Base-by-base conservation (phyloP, 2,888 invertebrate species). In the Agrochola litura region DNA sequence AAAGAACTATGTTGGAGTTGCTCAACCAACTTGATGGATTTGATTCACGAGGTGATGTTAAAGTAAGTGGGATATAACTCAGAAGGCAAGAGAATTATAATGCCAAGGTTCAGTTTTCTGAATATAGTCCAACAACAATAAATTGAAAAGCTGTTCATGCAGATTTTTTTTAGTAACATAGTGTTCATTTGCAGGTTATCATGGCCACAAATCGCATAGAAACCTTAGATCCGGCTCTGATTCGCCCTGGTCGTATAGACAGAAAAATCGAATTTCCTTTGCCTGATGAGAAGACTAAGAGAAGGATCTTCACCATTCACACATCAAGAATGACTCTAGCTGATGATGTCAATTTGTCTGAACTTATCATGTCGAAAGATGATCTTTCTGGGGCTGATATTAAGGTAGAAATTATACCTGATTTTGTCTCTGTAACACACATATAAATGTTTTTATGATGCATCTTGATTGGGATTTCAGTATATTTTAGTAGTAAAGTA, bases 131-230 rank as follows among this genome's bases (percentile, higher is more conserved):
- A 63, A 16, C 37, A n/a, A 60, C 9, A 77, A 77, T 6, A 12
- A 37, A 8, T 30, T 56, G 0, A 12, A 2, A 76, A 37, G 12
- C 25, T 25, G 1, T n/a, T 6, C 41, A 80, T 46, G 14, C 2
- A 19, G 25, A 74, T n/a, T 1, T 16, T 30, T 41, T 14, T 22
- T 60, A 46, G 63, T 76, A 54, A 76, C 16, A 22, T n/a, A 66
- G 8, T 25, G 8, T 58, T 41, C 8, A 74, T 76, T 82, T 93
- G 6, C 92, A 98, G 98, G 99, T 99, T 25, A 98, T 99, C 60
- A 99, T 99, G 99, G 99, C 99, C 0, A 99, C 99, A 52, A 99
- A 99, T 93, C 98, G 99, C 89, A 99, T 99, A 92, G 99, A 99
- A 96, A 99, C 99, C 0, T 97, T 99, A 65, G 99, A 99, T 95